These are phyloP conservation scores for Acanthosepion pharaonis DNA, from an alignment of 2,888 invertebrate species.

Conservation along the genomic window DNA sequence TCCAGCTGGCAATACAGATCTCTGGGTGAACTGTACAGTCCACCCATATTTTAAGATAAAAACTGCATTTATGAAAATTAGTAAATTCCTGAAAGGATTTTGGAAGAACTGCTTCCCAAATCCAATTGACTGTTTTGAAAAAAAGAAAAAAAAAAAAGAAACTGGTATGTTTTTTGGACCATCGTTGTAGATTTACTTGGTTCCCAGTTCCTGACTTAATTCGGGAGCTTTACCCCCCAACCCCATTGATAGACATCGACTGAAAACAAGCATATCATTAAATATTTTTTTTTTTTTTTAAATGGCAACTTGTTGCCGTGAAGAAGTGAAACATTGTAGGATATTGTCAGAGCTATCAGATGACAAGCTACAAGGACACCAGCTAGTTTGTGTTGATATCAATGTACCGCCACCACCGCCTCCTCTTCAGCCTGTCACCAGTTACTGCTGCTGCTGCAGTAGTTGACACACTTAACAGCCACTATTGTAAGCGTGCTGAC, in stretches of 20 bases:
- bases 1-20: conserved; percentile 39
- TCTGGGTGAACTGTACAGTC: not conserved
- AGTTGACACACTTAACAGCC: not conserved
- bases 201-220: not conserved
- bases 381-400: conserved; percentile 45
- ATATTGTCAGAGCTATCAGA: conserved; percentile 41
- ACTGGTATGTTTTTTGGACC: too few relatives aligned
- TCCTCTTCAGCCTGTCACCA: conserved; percentile 41
- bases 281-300: not conserved
- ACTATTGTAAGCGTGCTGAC: conserved; percentile 33
- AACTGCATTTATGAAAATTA: conserved; percentile 24
- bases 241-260: conserved; percentile 39
- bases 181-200: not conserved
- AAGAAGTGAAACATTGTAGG: conserved; percentile 39
- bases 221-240: not conserved
- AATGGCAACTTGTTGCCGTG: not conserved
- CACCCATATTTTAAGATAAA: conserved; percentile 25
- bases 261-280: conserved; percentile 45
- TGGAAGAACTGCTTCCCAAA: not conserved
- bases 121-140: not conserved
- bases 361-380: conserved; percentile 48
- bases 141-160: too few relatives aligned
- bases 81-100: conserved; percentile 20
- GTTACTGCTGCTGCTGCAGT: not conserved
- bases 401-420: conserved; percentile 41